These are phyloP conservation scores for Dipus sagitta DNA, from an alignment of 2,797 vertebrate genomes.

Conservation along the genomic window DNA sequence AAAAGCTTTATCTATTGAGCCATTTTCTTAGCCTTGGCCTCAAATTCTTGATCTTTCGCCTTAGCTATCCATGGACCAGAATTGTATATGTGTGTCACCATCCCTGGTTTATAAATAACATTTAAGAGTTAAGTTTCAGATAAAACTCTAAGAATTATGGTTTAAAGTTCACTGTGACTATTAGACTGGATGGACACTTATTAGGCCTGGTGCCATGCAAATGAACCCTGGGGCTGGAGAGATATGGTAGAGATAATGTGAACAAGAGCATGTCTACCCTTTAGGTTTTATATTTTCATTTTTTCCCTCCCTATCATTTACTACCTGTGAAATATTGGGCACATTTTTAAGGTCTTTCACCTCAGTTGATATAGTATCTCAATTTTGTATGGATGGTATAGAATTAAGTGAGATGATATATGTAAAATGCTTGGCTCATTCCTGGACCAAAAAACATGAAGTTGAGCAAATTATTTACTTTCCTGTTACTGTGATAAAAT, in stretches of 20 bases:
- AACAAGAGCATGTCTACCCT: slow-evolving; percentile 27
- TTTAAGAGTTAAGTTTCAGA: slow-evolving; percentile 37
- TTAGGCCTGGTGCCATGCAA: neutral
- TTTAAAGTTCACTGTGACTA: slow-evolving; percentile 25
- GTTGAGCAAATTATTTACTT: too few relatives aligned
- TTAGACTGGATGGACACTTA: neutral
- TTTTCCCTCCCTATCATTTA: neutral
- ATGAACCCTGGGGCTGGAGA: neutral
- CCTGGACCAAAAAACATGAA: neutral
- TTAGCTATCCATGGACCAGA: neutral
- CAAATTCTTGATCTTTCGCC: neutral
- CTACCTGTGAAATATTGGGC: slow-evolving; percentile 32
- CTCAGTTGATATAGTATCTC: slow-evolving; percentile 18
- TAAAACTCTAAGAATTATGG: neutral
- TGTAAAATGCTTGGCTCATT: slow-evolving; percentile 48
- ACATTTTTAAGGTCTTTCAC: slow-evolving; percentile 3
- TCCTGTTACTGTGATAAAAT: too few relatives aligned
- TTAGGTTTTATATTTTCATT: neutral
- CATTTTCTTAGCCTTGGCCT: neutral
- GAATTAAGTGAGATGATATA: neutral
- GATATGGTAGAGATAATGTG: neutral
- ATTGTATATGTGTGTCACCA: neutral
- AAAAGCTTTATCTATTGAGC: too few relatives aligned
- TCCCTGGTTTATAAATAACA: neutral
- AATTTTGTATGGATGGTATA: neutral